Evolutionary conservation across 2,113 vertebrate species (phyloP).

Genomic region (Mesocricetus auratus): DNA sequence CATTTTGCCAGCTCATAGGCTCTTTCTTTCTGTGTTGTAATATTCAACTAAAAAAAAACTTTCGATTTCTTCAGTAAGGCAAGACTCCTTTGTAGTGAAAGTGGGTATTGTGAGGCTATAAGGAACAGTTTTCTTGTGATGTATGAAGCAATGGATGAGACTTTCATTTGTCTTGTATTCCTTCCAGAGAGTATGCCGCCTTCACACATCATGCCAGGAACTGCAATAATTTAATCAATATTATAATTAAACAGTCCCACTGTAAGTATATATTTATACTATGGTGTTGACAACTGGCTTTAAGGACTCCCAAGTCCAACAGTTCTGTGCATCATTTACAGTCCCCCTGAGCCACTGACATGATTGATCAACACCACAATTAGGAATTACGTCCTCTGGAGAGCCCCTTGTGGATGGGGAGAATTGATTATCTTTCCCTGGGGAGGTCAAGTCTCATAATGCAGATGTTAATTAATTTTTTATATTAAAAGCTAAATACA

Average conservation of each 20-base stretch:
- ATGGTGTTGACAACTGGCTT: constrained; percentile 80
- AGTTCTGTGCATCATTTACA: constrained; percentile 87
- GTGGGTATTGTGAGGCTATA: background rate
- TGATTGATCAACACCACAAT: constrained; percentile 90
- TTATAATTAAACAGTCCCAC: constrained; percentile 82
- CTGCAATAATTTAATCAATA: constrained; percentile 84
- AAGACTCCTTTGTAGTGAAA: background rate
- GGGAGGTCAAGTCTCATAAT: constrained; percentile 83
- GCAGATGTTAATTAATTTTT: constrained; percentile 91
- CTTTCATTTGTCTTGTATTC: constrained; percentile 59
- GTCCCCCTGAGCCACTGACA: constrained; percentile 82
- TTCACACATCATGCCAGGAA: constrained; percentile 77
- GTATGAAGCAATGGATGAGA: constrained; percentile 56
- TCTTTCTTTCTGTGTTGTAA: background rate
- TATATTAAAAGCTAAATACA: constrained; percentile 91
- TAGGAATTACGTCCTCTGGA: constrained; percentile 86
- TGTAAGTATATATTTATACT: constrained; percentile 83
- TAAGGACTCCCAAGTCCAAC: constrained; percentile 78
- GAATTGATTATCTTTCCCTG: constrained; percentile 88
- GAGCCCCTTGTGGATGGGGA: constrained; percentile 78
- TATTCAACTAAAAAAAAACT: background rate
- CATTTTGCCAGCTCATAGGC: background rate
- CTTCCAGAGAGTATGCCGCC: constrained; percentile 73
- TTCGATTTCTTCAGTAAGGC: background rate
- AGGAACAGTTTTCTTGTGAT: constrained; percentile 73